phyloP scores from a whole-genome alignment of 2,113 vertebrate species.

The Xyrauchen texanus region DNA sequence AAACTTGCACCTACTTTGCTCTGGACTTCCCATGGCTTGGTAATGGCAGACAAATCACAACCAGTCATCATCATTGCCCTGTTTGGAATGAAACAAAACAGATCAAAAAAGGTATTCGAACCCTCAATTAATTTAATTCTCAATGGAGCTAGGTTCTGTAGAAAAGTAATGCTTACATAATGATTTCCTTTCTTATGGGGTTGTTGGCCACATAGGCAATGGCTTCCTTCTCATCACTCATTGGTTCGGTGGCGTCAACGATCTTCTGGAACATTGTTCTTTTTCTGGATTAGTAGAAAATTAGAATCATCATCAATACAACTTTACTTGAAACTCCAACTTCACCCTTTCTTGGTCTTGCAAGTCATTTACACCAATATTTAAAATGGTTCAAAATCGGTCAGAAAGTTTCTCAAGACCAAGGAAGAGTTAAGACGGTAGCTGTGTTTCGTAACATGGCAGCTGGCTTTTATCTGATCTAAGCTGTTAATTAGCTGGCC shows the following conservation, averaged over 20 bases:
- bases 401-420: too few relatives aligned
- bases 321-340: too few relatives aligned
- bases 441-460: too few relatives aligned
- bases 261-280: constrained; percentile 99
- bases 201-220: constrained; percentile 84
- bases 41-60: constrained; percentile 95
- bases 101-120: not conserved
- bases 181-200: constrained; percentile 89
- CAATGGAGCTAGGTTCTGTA: too few relatives aligned
- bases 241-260: constrained; percentile 89
- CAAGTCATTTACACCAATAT: too few relatives aligned
- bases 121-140: too few relatives aligned
- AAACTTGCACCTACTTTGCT: constrained; percentile 81
- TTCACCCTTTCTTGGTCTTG: too few relatives aligned
- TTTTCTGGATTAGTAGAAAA: constrained; percentile 79
- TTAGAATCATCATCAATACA: too few relatives aligned
- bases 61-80: constrained; percentile 99
- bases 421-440: too few relatives aligned
- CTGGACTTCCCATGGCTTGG: constrained; percentile 98
- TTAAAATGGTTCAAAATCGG: too few relatives aligned
- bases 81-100: constrained; percentile 42
- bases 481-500: too few relatives aligned
- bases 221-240: constrained; percentile 85
- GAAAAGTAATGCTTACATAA: constrained; percentile 81
- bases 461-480: too few relatives aligned